Conservation (phyloP, 2,797 vertebrate genomes). For the Pseudochaenichthys georgianus region DNA sequence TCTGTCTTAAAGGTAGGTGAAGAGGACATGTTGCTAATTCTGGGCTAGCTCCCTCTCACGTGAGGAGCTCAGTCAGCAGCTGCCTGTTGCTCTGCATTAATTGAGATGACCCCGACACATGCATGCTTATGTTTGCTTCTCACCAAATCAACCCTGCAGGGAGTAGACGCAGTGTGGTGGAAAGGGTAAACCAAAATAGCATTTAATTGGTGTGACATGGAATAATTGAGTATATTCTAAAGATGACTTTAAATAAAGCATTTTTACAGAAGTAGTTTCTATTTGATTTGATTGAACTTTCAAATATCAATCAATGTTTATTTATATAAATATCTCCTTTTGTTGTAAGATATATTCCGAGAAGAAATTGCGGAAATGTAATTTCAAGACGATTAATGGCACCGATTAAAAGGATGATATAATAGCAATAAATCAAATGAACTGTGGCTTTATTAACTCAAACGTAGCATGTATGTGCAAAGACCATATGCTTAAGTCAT, state of each 20-base stretch:
- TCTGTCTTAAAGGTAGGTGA: conserved; percentile 28
- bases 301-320: too few relatives aligned
- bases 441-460: too few relatives aligned
- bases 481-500: too few relatives aligned
- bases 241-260: too few relatives aligned
- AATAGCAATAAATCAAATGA: too few relatives aligned
- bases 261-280: not conserved
- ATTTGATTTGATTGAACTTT: not conserved
- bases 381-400: too few relatives aligned
- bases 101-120: conserved; percentile 59
- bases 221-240: conserved; percentile 9
- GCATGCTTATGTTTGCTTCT: conserved; percentile 59
- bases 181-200: not conserved
- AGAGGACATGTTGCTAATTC: conserved; percentile 49
- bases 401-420: too few relatives aligned
- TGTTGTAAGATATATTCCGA: not conserved
- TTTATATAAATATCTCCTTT: too few relatives aligned
- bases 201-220: conserved; percentile 9
- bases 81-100: conserved; percentile 62
- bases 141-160: conserved; percentile 37
- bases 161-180: not conserved
- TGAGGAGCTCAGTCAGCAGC: conserved; percentile 42
- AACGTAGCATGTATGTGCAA: too few relatives aligned
- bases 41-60: conserved; percentile 55
- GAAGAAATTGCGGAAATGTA: too few relatives aligned